phyloP scores from a whole-genome alignment of 1,140 invertebrate species.

The Macrobrachium rosenbergii region DNA sequence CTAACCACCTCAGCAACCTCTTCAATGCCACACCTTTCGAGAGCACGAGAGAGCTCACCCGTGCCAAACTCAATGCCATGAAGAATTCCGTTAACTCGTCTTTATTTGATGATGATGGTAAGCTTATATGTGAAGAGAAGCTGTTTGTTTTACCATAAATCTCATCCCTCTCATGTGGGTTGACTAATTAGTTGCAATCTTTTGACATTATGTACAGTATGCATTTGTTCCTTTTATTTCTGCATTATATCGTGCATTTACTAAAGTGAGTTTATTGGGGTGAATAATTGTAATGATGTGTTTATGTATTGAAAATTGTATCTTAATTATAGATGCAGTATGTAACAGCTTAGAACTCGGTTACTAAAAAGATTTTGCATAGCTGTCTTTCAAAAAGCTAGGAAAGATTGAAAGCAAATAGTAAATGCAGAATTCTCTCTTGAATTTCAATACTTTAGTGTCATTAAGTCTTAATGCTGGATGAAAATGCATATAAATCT shows the following conservation, averaged over 20 bases:
- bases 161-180: neutral
- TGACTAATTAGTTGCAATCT: too few species aligned
- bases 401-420: too few species aligned
- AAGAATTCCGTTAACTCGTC: slow-evolving; percentile 58
- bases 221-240: neutral
- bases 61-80: slow-evolving; percentile 66
- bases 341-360: too few species aligned
- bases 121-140: neutral
- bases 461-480: too few species aligned
- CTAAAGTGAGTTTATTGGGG: neutral
- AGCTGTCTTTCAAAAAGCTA: too few species aligned
- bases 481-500: neutral
- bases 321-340: too few species aligned
- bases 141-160: neutral
- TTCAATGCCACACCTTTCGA: slow-evolving; percentile 77
- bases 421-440: too few species aligned
- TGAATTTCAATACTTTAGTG: too few species aligned
- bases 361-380: too few species aligned
- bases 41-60: slow-evolving; percentile 72
- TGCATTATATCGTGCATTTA: neutral
- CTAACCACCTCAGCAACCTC: slow-evolving; percentile 58
- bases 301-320: too few species aligned
- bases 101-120: slow-evolving; percentile 64
- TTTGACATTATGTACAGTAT: too few species aligned
- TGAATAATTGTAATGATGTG: neutral